Conservation (phyloP, 2,797 vertebrate genomes). For the Echiichthys vipera region DNA sequence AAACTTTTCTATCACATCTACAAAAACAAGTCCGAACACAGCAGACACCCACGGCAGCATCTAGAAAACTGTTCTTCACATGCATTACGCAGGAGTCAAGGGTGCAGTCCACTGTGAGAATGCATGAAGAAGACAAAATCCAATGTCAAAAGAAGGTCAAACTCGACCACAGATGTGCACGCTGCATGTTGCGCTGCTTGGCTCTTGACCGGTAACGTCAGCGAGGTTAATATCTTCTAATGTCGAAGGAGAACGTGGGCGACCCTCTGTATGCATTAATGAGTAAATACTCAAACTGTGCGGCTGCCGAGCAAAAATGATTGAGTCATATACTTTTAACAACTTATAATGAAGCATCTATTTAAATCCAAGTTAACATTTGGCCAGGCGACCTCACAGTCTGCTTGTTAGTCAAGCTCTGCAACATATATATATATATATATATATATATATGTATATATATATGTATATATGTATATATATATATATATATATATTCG, state of each 20-base stretch:
- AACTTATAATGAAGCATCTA: neutral
- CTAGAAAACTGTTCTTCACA: neutral
- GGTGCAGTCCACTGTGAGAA: neutral
- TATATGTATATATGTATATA: no score
- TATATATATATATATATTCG: no score
- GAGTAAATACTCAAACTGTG: neutral
- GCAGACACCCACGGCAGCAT: neutral
- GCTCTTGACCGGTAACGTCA: conserved; percentile 5
- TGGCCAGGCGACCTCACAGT: neutral
- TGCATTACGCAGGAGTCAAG: neutral
- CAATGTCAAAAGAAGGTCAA: neutral
- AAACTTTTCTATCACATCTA: neutral
- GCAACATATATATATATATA: neutral
- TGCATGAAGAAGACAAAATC: neutral
- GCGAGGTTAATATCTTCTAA: conserved; percentile 14
- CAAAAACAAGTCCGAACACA: neutral
- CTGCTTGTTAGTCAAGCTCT: neutral
- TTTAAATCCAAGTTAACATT: neutral
- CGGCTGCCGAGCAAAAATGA: neutral
- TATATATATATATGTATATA: no score
- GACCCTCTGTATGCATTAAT: no score
- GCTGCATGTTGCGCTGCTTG: neutral
- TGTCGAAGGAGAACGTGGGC: no score
- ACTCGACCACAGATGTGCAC: no score
- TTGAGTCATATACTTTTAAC: neutral